These are phyloP conservation scores for Harlomillsia oculata DNA, from an alignment of 1,140 invertebrate genomes.

Conservation along the genomic window DNA sequence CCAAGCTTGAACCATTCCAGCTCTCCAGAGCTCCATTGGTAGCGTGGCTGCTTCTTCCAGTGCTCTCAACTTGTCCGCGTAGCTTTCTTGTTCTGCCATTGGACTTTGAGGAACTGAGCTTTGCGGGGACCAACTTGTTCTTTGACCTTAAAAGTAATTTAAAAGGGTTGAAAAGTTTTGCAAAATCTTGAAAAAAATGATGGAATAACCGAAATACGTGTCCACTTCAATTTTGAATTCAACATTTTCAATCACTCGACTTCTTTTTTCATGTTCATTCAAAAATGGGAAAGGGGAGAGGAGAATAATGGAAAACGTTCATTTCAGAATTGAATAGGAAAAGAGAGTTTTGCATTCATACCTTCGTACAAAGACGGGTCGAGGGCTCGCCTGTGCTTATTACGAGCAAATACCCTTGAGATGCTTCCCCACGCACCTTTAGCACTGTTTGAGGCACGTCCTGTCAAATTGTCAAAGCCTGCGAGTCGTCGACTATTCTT, in stretches of 20 bases:
- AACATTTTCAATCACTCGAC: too few relatives aligned
- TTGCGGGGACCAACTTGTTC: conserved; percentile 37
- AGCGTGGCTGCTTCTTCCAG: conserved; percentile 73
- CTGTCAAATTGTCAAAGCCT: conserved; percentile 27
- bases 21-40: conserved; percentile 84
- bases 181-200: too few relatives aligned
- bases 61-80: conserved; percentile 66
- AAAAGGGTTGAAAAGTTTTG: too few relatives aligned
- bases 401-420: conserved; percentile 72
- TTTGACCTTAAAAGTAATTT: too few relatives aligned
- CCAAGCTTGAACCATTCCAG: conserved; percentile 85
- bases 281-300: too few relatives aligned
- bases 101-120: conserved; percentile 54
- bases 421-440: conserved; percentile 62
- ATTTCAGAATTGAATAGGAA: neutral
- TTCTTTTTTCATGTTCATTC: too few relatives aligned
- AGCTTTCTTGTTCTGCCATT: conserved; percentile 64
- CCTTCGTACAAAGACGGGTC: conserved; percentile 40
- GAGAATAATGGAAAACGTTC: too few relatives aligned
- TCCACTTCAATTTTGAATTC: too few relatives aligned
- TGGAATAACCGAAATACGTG: too few relatives aligned
- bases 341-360: conserved; percentile 26
- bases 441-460: conserved; percentile 34
- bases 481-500: conserved; percentile 29
- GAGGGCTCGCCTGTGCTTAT: conserved; percentile 60